Base-by-base conservation (phyloP, 2,888 invertebrate genomes). In the Eurytoma californica region DNA sequence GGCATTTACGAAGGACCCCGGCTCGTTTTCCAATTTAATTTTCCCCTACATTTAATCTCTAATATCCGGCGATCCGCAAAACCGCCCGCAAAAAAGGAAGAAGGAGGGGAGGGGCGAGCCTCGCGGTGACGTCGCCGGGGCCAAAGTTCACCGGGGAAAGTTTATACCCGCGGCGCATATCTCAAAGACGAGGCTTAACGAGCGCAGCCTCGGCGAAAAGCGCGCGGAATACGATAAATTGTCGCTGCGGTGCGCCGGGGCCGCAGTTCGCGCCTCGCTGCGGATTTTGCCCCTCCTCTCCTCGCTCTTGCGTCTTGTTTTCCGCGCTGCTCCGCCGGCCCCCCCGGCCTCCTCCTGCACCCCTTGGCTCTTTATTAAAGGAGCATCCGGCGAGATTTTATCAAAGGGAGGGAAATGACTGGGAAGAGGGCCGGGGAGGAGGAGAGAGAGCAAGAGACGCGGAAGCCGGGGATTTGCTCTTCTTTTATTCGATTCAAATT, bases 161-260 rank as follows among this genome's bases (percentile, higher is more conserved):
- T 39, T 39, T 39, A 39, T 39, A 9, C 39, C 39, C 39, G 39
- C 39, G 39, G 39, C 39, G 39, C 39, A 39, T 39, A 39, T 39
- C 39, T 39, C 39, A 39, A 39, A 39, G 39, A 39, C 39, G 39
- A 39, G 39, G 39, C 39, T 39, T 39, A 39, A 39, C 39, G 39
- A 39, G 39, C 39, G 39, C 39, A 39, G 30, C 63, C 28, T 13
- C 18, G 39, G 47, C 70, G 80, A 80, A 80, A 80, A 80, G 77
- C 77, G 58, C 61, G 57, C 4, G 77, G 73, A 78, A 81, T 75
- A 63, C 78, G 74, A 78, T 69, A 75, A 78, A 78, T 78, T 66
- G 72, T 68, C 67, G 18, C 74, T 67, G 72, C 79, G 75, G 80
- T 65, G 74, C 73, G 9, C 60, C 60, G 13, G n/a, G 24, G 16